Evolutionary conservation across 2,888 invertebrate genomes (phyloP), one percentile per base, ranked within the genome.

Genomic region (Oxycera nigricornis): DNA sequence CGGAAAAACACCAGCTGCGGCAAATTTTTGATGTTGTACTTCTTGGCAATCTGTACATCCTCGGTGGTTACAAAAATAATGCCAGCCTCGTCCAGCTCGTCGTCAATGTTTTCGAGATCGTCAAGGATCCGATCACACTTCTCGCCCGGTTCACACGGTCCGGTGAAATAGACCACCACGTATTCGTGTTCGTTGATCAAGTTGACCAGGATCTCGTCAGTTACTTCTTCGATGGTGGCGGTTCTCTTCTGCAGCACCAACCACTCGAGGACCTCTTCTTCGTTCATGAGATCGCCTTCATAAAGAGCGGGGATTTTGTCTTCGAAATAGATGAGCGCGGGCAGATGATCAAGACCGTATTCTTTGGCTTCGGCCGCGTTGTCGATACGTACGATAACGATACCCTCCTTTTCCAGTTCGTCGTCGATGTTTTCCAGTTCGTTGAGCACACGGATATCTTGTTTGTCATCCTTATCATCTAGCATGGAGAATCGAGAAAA

Each of bases 51-150:
- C 1, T 84, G 82, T 3, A 89, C 87, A 81, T 97, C 96, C 86
- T 96, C 96, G 14, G 96, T 96, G 41, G 96, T 96, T 0, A 96
- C 96, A 82, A 96, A 95, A 77, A 96, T 93, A 79, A 96, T 96
- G 72, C 96, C 96, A 74, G 93, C 93, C 85, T 96, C 95, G 82
- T 96, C 96, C 1, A 96, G 86, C 82, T 96, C 96, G 82, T 96
- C 96, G 79, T 96, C 96, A 79, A 96, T 96, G 81, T 94, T 94
- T 84, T 96, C 96, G 75, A 96, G 86, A 81, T 95, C 94, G 28
- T 93, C 91, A 20, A 96, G 86, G 77, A 96, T 94, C 79, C 90
- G 90, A 79, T 95, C 94, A 81, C 96, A 96, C 81, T 93, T 90
- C 79, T 94, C 93, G 17, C 95, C 95, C 77, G 94, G 93, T 80